Conservation (phyloP, 2,113 vertebrate genomes). For the Hiodon alosoides region DNA sequence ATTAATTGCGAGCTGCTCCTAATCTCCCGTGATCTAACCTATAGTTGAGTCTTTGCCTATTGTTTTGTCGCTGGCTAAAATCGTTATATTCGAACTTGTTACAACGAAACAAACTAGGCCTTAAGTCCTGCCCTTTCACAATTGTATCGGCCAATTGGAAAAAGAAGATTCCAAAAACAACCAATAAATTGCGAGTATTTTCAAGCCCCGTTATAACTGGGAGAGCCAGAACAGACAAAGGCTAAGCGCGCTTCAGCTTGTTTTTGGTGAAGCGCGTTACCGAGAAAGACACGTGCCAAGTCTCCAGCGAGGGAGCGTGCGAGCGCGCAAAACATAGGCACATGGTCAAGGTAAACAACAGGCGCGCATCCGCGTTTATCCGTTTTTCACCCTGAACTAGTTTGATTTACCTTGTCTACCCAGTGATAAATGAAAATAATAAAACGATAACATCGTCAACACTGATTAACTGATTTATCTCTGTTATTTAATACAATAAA, state of each 20-base stretch:
- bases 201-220: not conserved
- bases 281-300: slow-evolving; percentile 42
- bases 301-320: slow-evolving; percentile 31
- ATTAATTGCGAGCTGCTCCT: not conserved
- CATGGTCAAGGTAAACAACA: slow-evolving; percentile 51
- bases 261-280: slow-evolving; percentile 52
- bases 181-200: slow-evolving; percentile 10
- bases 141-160: slow-evolving; percentile 4
- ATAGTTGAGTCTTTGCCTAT: slow-evolving; percentile 10
- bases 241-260: slow-evolving; percentile 42
- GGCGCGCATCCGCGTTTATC: slow-evolving; percentile 16
- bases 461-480: no score
- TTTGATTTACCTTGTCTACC: not conserved
- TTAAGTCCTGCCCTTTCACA: not conserved
- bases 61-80: slow-evolving; percentile 25
- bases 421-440: no score
- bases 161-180: not conserved
- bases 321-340: slow-evolving; percentile 43
- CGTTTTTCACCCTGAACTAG: no score
- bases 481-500: no score
- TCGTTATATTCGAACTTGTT: slow-evolving; percentile 23
- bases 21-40: not conserved
- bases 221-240: slow-evolving; percentile 21
- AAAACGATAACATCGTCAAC: no score
- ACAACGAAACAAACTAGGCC: not conserved